phyloP scores from a whole-genome alignment of 2,113 vertebrate species.

The Anseranas semipalmata region DNA sequence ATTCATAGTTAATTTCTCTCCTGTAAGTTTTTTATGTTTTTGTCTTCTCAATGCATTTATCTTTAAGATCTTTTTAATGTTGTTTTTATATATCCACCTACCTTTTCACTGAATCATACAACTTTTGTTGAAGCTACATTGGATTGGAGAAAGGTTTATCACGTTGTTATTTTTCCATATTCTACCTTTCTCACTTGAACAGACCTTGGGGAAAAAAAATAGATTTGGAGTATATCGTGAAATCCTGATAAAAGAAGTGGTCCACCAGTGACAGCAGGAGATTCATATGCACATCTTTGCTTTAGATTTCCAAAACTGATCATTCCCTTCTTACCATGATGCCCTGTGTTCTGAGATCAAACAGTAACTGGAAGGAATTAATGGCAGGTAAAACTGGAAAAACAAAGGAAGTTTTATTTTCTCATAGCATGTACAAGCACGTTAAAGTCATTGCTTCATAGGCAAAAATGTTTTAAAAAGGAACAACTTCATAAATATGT shows the following conservation, averaged over 20 bases:
- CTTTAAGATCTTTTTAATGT: neutral
- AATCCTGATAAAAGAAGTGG: neutral
- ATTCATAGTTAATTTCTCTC: neutral
- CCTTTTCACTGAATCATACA: neutral
- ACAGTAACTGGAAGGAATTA: neutral
- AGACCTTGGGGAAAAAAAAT: neutral
- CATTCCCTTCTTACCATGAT: neutral
- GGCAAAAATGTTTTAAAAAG: neutral
- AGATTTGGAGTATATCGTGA: neutral
- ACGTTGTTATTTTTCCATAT: neutral
- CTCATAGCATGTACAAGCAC: neutral
- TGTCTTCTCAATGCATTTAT: neutral
- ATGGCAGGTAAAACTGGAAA: neutral
- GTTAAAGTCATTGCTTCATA: neutral
- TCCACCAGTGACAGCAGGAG: neutral
- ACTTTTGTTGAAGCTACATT: neutral
- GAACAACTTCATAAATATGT: neutral
- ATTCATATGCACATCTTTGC: neutral
- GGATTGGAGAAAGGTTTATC: neutral
- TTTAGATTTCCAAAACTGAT: neutral
- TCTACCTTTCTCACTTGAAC: neutral
- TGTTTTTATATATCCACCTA: neutral
- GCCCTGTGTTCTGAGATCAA: neutral
- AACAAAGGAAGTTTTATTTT: neutral
- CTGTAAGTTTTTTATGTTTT: neutral